Conservation (phyloP, 2,113 vertebrate genomes). For the Nycticebus coucang region DNA sequence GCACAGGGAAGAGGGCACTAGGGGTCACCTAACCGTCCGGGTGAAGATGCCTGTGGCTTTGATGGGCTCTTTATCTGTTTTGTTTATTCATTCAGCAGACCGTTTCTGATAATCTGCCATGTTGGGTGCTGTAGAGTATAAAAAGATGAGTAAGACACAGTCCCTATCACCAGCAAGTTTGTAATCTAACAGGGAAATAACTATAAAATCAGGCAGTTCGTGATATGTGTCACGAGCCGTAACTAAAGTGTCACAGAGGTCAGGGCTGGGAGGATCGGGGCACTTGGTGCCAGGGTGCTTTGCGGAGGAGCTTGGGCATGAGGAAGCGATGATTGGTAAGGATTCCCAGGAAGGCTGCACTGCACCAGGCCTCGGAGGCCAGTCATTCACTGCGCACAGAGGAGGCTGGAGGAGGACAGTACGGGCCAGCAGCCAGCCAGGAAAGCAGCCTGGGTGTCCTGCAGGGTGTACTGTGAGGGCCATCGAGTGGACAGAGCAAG, state of each 20-base stretch:
- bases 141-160: neutral
- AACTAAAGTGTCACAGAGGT: neutral
- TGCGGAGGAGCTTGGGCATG: neutral
- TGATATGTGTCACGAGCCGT: neutral
- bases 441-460: fast-evolving
- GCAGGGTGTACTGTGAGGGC: too few relatives aligned
- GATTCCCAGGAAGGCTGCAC: neutral
- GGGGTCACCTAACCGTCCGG: neutral
- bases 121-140: neutral
- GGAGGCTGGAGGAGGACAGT: neutral
- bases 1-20: fast-evolving
- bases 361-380: neutral
- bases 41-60: neutral
- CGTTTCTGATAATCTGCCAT: neutral
- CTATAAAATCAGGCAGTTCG: neutral
- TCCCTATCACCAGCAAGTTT: neutral
- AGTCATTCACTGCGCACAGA: neutral
- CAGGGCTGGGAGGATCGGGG: neutral
- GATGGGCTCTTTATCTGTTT: neutral
- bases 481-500: fast-evolving
- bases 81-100: neutral
- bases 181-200: neutral
- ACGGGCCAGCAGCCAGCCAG: neutral
- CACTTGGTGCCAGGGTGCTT: neutral
- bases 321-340: too few relatives aligned